Evolutionary conservation across 2,888 invertebrate species (phyloP), one percentile per base, ranked within the genome.

Genomic region (Amphipoea lucens): DNA sequence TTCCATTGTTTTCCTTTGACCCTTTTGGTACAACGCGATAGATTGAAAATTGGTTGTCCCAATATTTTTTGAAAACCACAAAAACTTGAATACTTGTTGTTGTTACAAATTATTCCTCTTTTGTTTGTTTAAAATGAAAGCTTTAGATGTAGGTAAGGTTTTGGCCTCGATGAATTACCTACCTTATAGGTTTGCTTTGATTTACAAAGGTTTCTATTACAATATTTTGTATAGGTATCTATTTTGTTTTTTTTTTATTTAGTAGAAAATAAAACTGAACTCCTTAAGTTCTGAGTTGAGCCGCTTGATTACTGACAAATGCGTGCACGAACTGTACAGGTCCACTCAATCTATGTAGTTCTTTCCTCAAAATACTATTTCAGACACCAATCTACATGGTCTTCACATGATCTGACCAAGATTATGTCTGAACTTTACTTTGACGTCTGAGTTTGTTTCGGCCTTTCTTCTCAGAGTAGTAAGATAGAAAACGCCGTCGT

Each of bases 1-100:
- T 29, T 62, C 45, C 14, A 67, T 71, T 81, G 62, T 81, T 82
- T 63, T 76, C 4, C 7, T 67, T 48, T 11, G 62, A n/a, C 45
- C 17, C 17, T 62, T 45, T 81, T 0, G 48, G 11, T 29, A n/a
- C 42, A 17, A 0, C 4, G 42, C 20, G 20, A 67, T 62, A 40
- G 40, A 76, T 67, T 70, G 29, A 29, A 71, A 23, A 70, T 70
- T 70, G 29, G 29, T 2, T 29, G 36, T 36, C 14, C 40, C 14
- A 72, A 82, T 77, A 77, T 82, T 82, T 71, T 69, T 48, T 48
- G 23, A 66, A 67, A 45, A 76, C 62, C 60, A 40, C 82, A 76
- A 63, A 42, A 48, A 72, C 20, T 82, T 80, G 63, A 48, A 23
- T 17, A 17, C 23, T 57, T 48, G 23, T 29, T 48, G 36, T 40